Conservation (phyloP, 2,888 invertebrate species). For the Sclerodermus sp. region DNA sequence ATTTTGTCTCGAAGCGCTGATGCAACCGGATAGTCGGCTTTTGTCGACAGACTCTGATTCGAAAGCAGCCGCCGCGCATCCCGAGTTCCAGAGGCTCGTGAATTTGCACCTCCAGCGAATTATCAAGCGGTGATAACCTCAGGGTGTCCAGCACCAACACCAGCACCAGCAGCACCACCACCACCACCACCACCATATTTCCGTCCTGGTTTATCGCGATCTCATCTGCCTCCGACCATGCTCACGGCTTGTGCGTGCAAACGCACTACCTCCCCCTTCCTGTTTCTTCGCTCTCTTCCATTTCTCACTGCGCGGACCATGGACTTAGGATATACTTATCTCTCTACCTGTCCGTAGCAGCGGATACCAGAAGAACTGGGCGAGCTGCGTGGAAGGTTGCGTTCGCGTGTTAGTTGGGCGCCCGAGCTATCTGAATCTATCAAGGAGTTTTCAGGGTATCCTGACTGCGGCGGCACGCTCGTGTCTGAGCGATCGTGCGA, state of each 20-base stretch:
- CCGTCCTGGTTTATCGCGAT: constrained; percentile 18
- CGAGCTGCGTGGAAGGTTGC: too few relatives aligned
- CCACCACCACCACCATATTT: constrained; percentile 22
- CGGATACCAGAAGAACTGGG: neutral
- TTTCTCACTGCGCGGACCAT: neutral
- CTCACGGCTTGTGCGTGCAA: constrained; percentile 22
- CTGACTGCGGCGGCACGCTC: constrained; percentile 19
- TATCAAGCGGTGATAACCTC: constrained; percentile 31
- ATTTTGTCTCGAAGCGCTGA: too few relatives aligned
- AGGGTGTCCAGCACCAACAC: constrained; percentile 17
- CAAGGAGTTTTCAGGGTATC: constrained; percentile 30
- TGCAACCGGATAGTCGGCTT: too few relatives aligned
- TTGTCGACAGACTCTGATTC: too few relatives aligned
- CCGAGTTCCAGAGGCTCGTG: neutral
- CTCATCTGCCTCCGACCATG: constrained; percentile 15
- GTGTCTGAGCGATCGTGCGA: too few relatives aligned
- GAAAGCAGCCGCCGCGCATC: too few relatives aligned
- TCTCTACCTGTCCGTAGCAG: neutral
- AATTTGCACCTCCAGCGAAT: constrained; percentile 8
- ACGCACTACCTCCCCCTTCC: constrained; percentile 16
- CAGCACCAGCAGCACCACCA: too few relatives aligned
- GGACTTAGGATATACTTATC: neutral
- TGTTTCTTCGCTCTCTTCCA: too few relatives aligned
- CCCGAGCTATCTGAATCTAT: constrained; percentile 39
- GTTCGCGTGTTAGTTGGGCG: constrained; percentile 35